These are phyloP conservation scores for Myanophis thanlyinensis DNA, from an alignment of 2,113 vertebrate genomes.

Conservation along the genomic window DNA sequence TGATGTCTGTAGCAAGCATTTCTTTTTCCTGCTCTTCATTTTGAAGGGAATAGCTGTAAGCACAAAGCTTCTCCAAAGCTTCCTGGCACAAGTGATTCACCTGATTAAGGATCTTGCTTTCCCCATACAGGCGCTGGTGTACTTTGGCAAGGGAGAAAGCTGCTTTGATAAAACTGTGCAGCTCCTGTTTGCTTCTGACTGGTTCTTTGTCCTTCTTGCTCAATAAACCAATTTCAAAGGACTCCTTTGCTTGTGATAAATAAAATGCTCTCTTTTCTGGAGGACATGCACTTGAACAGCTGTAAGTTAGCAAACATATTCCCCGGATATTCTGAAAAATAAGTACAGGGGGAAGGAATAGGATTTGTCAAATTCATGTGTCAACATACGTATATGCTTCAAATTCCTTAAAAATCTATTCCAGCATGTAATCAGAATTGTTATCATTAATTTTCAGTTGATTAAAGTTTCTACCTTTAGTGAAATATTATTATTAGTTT, in stretches of 20 bases:
- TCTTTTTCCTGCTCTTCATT: constrained; percentile 66
- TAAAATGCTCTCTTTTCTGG: constrained; percentile 57
- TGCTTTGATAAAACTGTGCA: constrained; percentile 87
- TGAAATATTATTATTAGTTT: background rate
- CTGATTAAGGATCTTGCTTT: background rate
- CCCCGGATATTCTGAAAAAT: constrained; percentile 82
- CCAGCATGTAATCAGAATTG: background rate
- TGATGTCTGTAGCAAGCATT: constrained; percentile 73
- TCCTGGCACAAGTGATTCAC: constrained; percentile 70
- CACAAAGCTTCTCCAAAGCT: constrained; percentile 75
- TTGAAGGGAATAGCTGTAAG: constrained; percentile 54
- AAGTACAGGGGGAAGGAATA: constrained; percentile 16
- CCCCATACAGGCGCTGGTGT: constrained; percentile 72
- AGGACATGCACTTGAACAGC: constrained; percentile 80
- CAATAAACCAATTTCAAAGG: constrained; percentile 87
- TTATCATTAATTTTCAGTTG: background rate
- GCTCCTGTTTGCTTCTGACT: constrained; percentile 85
- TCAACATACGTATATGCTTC: background rate
- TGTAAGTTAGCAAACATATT: constrained; percentile 85
- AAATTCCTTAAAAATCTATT: background rate
- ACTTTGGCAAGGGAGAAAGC: constrained; percentile 80
- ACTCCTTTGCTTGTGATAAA: constrained; percentile 80
- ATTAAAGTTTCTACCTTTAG: background rate
- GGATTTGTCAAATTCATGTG: background rate
- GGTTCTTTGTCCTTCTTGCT: constrained; percentile 69